Evolutionary conservation across 2,797 vertebrate genomes (phyloP).

Genomic region (Sarcoramphus papa): DNA sequence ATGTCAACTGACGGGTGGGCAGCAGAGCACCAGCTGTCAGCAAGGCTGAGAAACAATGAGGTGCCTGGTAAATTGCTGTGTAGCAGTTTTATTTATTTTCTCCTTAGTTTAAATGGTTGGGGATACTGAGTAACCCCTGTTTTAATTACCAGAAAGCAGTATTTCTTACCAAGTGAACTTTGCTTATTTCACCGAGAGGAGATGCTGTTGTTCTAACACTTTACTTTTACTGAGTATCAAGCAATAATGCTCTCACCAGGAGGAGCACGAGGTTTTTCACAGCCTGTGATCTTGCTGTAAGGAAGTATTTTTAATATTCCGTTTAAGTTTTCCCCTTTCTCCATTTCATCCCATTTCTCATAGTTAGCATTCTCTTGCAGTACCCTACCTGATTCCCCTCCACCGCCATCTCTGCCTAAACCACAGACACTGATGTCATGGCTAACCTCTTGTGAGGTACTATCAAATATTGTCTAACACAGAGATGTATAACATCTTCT

Average conservation of each 20-base stretch:
- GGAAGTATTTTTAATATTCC: not conserved
- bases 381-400: not conserved
- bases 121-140: not conserved
- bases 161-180: not conserved
- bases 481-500: not conserved
- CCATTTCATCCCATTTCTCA: not conserved
- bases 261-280: not conserved
- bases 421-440: rapidly evolving
- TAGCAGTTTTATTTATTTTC: not conserved
- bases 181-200: not conserved
- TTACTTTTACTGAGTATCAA: not conserved
- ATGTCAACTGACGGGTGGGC: not conserved
- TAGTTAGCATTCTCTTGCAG: not conserved
- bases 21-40: not conserved
- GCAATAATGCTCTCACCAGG: not conserved
- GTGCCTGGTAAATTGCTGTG: not conserved
- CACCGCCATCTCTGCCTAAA: not conserved
- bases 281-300: not conserved
- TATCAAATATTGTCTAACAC: not conserved
- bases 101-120: not conserved
- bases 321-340: not conserved
- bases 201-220: not conserved
- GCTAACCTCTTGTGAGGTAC: not conserved
- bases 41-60: not conserved
- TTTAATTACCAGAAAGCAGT: not conserved